These are phyloP conservation scores for Corbicula japonica DNA, from an alignment of 2,888 invertebrate species.

Conservation along the genomic window DNA sequence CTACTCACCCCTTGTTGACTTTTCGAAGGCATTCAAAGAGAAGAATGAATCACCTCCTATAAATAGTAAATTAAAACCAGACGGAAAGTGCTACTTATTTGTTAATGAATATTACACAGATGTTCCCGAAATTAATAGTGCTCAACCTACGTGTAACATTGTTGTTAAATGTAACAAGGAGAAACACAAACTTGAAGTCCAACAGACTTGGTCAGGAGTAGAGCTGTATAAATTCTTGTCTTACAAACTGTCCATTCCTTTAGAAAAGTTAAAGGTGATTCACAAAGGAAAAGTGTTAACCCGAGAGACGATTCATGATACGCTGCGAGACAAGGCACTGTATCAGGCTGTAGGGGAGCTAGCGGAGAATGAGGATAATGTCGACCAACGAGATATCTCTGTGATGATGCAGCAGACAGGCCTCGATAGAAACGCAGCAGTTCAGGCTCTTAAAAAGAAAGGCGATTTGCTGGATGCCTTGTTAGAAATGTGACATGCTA, in stretches of 20 bases:
- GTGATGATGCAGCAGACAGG: conserved; percentile 78
- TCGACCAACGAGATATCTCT: conserved; percentile 75
- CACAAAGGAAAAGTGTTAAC: conserved; percentile 78
- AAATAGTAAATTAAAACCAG: conserved; percentile 17
- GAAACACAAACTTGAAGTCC: conserved; percentile 73
- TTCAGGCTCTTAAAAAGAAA: conserved; percentile 71
- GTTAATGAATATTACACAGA: conserved; percentile 65
- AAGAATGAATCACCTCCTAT: background rate
- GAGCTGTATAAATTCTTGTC: conserved; percentile 74
- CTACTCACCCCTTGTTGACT: conserved; percentile 62
- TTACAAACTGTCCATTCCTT: conserved; percentile 70
- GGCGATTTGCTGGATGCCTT: conserved; percentile 80
- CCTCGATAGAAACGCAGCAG: conserved; percentile 77
- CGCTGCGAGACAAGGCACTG: conserved; percentile 70
- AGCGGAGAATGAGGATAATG: conserved; percentile 72
- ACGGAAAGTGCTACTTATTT: conserved; percentile 53
- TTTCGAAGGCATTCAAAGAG: conserved; percentile 55
- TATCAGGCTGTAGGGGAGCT: conserved; percentile 80
- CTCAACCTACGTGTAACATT: conserved; percentile 58
- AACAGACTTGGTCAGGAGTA: conserved; percentile 72
- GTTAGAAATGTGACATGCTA: conserved; percentile 55
- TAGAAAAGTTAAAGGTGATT: conserved; percentile 79
- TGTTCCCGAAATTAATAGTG: conserved; percentile 66
- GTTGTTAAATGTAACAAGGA: conserved; percentile 76
- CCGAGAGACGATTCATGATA: conserved; percentile 63